Percentiles rank a stretch among this genome's conserved stretches.
Evolutionary conservation across 1,140 invertebrate genomes (phyloP).

Genomic region (Neotoxoptera formosana): DNA sequence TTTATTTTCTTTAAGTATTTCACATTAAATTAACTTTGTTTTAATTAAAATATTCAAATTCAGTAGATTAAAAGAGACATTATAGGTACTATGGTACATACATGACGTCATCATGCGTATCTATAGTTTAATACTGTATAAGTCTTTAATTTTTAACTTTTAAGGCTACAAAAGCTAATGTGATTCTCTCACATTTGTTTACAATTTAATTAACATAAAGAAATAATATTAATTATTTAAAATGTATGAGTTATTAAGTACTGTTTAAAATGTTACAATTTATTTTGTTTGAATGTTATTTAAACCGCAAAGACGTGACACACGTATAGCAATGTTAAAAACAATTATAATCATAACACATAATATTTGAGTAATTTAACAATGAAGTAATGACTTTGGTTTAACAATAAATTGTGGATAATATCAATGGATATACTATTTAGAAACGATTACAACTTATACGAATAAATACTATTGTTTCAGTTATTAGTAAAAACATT

Average conservation of each 20-base stretch:
- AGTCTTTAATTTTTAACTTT: neutral
- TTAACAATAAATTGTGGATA: neutral
- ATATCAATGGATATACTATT: neutral
- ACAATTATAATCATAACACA: neutral
- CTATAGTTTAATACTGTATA: neutral
- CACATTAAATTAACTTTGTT: neutral
- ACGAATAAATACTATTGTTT: neutral
- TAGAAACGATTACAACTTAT: neutral
- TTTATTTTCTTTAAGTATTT: neutral
- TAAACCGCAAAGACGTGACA: neutral
- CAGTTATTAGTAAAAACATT: neutral
- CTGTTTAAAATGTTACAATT: neutral
- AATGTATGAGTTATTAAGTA: neutral
- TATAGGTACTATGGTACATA: neutral
- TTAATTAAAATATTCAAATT: neutral
- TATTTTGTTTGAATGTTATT: neutral
- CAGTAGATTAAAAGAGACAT: neutral
- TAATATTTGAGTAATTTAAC: neutral
- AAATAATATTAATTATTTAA: neutral
- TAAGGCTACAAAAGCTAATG: neutral
- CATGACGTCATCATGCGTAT: neutral
- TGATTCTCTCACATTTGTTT: neutral
- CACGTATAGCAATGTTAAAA: neutral
- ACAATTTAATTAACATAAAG: neutral
- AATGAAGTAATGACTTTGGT: neutral